A percentile compares a stretch with the other conserved stretches of the same genome.
Evolutionary conservation across 2,888 invertebrate species (phyloP).

Genomic region (Euphydryas editha): DNA sequence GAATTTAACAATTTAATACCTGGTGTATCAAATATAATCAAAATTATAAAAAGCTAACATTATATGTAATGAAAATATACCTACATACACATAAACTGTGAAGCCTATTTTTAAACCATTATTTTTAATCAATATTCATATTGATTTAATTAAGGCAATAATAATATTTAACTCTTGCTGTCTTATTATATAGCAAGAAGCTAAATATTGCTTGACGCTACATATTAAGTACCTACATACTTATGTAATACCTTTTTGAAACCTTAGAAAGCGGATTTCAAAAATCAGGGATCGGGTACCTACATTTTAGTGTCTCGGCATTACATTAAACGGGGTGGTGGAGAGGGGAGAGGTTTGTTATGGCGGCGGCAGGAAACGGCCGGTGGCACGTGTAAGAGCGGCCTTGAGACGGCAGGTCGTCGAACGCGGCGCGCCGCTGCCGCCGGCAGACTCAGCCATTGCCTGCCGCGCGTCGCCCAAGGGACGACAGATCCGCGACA

Average conservation of each 20-base stretch:
- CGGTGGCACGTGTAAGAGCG: conserved; percentile 79
- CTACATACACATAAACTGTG: too few relatives aligned
- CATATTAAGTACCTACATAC: background rate
- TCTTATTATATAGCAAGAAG: too few relatives aligned
- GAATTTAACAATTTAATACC: too few relatives aligned
- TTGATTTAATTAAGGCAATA: too few relatives aligned
- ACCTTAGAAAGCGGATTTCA: conserved; percentile 41
- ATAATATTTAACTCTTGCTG: too few relatives aligned
- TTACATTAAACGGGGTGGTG: conserved; percentile 55
- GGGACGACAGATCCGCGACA: conserved; percentile 36
- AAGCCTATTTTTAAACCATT: too few relatives aligned
- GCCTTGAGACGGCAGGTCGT: conserved; percentile 80
- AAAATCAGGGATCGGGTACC: conserved; percentile 46
- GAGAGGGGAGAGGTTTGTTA: conserved; percentile 76
- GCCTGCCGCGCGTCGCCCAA: conserved; percentile 39
- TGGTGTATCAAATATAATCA: too few relatives aligned
- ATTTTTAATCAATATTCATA: too few relatives aligned
- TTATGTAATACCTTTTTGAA: conserved; percentile 35
- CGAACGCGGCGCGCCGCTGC: conserved; percentile 67
- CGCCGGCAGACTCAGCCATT: conserved; percentile 55
- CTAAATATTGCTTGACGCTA: background rate
- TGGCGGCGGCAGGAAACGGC: conserved; percentile 78
- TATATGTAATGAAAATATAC: too few relatives aligned
- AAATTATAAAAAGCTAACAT: too few relatives aligned
- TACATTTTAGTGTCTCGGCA: conserved; percentile 45